Evolutionary conservation across 1,140 invertebrate genomes (phyloP), one percentile per base, ranked within the genome.

Genomic region (Acromyrmex charruanus): DNA sequence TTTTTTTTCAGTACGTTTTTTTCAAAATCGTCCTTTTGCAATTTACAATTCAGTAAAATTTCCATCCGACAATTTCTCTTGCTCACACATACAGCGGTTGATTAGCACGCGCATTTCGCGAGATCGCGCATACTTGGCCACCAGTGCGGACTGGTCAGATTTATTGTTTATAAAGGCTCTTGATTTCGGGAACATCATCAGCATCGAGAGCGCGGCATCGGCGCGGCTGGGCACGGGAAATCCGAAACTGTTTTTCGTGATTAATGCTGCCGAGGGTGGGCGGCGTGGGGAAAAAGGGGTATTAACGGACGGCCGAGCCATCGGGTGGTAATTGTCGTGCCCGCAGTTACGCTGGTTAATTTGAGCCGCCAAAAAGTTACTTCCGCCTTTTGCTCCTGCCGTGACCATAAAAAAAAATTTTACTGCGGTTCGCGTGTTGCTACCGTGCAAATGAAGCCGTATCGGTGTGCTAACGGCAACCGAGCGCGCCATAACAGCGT

Each of bases 321-420:
- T 88, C 81, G 80, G 81, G 81, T 65, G 81, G 71, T 88, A 88
- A 88, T 88, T 88, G 81, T 88, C 87, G 65, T 85, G 80, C 49
- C 35, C 69, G 74, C 71, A 86, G 87, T 88, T 88, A 86, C 66
- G 53, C 51, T 21, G 87, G 87, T 88, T 88, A 88, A 88, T 86
- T 85, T 86, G 74, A 86, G 51, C 61, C 87, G 63, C 75, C 87
- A 82, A 88, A 86, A 88, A 88, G 87, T 88, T 88, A 88, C 74
- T 86, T 88, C 84, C 80, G 80, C 69, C 80, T 84, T 75, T 75
- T 25, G 80, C 55, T 84, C 69, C 80, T 55, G 69, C n/a, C 69
- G 55, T 63, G 69, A 44, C 55, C 55, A 61, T 84, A 84, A 84
- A 84, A 84, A 31, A 68, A 84, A 75, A 84, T 84, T 84, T 84